These are phyloP conservation scores for Arctocebus calabarensis DNA, from an alignment of 2,797 vertebrate genomes.

Conservation along the genomic window DNA sequence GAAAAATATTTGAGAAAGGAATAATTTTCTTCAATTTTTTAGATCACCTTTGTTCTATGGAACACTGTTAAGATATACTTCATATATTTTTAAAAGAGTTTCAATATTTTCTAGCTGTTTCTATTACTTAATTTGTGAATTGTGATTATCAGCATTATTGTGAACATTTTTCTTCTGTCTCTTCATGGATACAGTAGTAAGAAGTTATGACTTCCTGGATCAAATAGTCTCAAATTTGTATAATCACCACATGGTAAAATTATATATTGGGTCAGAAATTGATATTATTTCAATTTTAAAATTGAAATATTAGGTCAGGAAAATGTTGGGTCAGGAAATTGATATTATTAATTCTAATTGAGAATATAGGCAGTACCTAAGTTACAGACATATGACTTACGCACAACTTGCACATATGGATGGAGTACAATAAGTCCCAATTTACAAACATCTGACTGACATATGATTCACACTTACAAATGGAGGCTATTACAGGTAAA, in stretches of 20 bases:
- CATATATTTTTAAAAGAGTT: neutral
- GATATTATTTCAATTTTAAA: too few relatives aligned
- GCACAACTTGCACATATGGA: too few relatives aligned
- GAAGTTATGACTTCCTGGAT: neutral
- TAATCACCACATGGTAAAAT: neutral
- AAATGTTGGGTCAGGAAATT: neutral
- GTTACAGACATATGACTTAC: too few relatives aligned
- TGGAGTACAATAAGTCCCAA: too few relatives aligned
- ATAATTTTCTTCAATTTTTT: neutral
- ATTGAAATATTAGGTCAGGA: too few relatives aligned
- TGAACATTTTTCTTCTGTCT: neutral
- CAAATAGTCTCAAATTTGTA: neutral
- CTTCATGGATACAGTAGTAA: neutral
- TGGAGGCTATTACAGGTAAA: too few relatives aligned
- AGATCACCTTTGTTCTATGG: neutral
- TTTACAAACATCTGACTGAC: too few relatives aligned
- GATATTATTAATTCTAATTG: neutral
- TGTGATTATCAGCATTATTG: neutral
- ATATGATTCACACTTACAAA: too few relatives aligned
- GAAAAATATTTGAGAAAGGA: neutral
- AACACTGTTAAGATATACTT: neutral
- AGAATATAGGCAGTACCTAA: neutral
- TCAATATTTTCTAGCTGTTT: neutral
- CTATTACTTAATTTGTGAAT: neutral
- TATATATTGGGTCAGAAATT: too few relatives aligned